Conservation (phyloP, 2,113 vertebrate genomes). For the Oreochromis spilurus region DNA sequence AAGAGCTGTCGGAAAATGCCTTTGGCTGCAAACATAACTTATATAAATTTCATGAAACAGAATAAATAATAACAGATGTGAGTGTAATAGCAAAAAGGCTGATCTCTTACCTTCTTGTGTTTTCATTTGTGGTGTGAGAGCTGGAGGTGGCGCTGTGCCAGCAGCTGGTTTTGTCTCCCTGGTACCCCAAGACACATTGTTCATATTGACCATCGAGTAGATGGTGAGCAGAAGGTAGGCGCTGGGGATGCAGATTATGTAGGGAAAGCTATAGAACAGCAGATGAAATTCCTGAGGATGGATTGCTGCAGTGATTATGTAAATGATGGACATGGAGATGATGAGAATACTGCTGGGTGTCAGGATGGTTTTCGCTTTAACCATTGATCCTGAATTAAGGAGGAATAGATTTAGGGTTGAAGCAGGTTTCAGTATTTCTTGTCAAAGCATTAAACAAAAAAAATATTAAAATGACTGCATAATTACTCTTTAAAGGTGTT, state of each 20-base stretch:
- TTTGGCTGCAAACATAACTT: background rate
- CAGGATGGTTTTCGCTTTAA: constrained; percentile 48
- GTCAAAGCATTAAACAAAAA: constrained; percentile 27
- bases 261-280: constrained; percentile 62
- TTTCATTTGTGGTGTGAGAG: background rate
- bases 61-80: background rate
- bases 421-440: background rate
- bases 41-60: background rate
- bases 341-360: constrained; percentile 66
- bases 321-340: constrained; percentile 30
- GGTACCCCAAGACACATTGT: constrained; percentile 75
- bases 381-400: constrained; percentile 40
- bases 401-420: background rate
- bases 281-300: constrained; percentile 53
- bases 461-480: background rate
- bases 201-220: constrained; percentile 74
- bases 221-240: constrained; percentile 71
- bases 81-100: background rate
- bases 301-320: constrained; percentile 40
- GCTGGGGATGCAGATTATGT: constrained; percentile 67
- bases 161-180: constrained; percentile 39
- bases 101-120: constrained; percentile 11
- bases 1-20: background rate
- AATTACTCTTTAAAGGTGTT: background rate
- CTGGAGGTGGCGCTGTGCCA: background rate